Conservation (phyloP, 2,888 invertebrate species). For the Malachius bipustulatus region DNA sequence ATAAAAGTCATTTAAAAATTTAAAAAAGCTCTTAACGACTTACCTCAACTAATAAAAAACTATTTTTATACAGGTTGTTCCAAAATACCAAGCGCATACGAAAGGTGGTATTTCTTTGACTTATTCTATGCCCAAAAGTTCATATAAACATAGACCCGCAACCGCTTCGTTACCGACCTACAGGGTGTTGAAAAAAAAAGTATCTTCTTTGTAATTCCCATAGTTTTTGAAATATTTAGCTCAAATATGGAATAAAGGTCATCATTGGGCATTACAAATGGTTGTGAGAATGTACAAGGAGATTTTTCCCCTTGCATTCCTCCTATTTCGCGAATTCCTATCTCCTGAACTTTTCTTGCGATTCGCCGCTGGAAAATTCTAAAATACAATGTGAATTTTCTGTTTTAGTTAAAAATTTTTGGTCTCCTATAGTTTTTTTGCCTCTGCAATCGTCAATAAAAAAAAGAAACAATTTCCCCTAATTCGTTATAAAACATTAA, state of each 20-base stretch:
- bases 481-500: neutral
- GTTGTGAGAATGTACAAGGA: conserved; percentile 1
- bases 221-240: conserved; percentile 2
- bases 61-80: conserved; percentile 1
- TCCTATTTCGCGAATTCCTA: neutral
- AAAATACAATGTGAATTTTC: neutral
- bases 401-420: neutral
- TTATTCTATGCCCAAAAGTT: conserved; percentile 1
- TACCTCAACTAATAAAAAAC: no score
- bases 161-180: conserved; percentile 2
- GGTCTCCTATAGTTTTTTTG: conserved; percentile 2
- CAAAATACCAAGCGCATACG: neutral
- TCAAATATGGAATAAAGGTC: neutral
- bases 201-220: conserved; percentile 1
- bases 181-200: neutral
- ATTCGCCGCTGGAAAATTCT: neutral
- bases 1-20: no score
- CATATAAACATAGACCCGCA: conserved; percentile 3
- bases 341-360: conserved; percentile 2
- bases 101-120: conserved; percentile 3
- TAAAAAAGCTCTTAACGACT: no score
- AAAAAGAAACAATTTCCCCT: conserved; percentile 1
- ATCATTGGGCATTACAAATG: neutral
- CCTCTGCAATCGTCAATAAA: neutral
- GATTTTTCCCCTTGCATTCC: no score